Conservation (phyloP, 2,888 invertebrate species). For the Anodontia alba region DNA sequence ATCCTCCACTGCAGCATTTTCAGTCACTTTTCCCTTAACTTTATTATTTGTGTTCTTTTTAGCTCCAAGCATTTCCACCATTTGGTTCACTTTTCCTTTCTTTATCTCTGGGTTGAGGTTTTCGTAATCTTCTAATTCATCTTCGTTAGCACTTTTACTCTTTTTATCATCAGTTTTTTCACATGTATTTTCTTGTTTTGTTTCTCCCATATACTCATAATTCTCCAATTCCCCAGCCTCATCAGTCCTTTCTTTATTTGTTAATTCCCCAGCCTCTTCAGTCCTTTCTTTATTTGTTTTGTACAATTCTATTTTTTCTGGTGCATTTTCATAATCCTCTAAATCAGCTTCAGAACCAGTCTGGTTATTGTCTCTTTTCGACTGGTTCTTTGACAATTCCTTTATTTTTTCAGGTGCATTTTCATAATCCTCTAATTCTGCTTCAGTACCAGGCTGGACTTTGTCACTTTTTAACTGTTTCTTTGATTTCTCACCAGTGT, state of each 20-base stretch:
- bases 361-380: background rate
- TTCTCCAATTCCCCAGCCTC: background rate
- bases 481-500: background rate
- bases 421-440: constrained; percentile 1
- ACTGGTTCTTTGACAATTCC: background rate
- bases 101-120: background rate
- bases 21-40: background rate
- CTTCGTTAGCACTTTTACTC: background rate
- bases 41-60: background rate
- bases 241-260: background rate
- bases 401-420: background rate
- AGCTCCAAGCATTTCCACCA: background rate
- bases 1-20: background rate
- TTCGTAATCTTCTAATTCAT: constrained; percentile 20
- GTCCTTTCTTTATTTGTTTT: background rate
- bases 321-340: constrained; percentile 13
- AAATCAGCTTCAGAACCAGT: background rate
- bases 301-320: background rate
- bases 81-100: background rate
- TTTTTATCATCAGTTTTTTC: background rate
- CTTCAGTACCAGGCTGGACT: background rate
- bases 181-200: background rate
- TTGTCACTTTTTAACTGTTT: background rate
- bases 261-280: no score
- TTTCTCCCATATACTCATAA: background rate